Percentiles rank a stretch among this genome's conserved stretches.
Evolutionary conservation across 2,888 invertebrate genomes (phyloP).

Genomic region (Agonum fuliginosum): DNA sequence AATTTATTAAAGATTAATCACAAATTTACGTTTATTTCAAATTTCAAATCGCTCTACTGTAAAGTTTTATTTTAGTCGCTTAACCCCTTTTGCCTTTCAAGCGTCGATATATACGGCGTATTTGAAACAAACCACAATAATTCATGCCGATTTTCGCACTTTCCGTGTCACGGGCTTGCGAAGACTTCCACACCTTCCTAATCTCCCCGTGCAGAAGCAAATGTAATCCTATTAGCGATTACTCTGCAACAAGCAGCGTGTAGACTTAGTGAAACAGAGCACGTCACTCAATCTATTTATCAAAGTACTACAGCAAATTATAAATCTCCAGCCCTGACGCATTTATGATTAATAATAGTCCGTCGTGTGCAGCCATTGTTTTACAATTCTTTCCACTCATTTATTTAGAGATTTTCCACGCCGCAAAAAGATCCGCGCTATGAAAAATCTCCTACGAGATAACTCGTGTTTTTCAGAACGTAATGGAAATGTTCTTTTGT

Average conservation of each 20-base stretch:
- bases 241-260: constrained; percentile 18
- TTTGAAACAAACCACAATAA: no score
- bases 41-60: no score
- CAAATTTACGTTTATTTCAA: no score
- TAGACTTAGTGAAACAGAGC: constrained; percentile 52
- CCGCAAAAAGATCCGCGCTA: constrained; percentile 29
- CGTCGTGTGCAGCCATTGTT: constrained; percentile 56
- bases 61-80: no score
- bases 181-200: no score
- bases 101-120: no score
- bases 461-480: constrained; percentile 33
- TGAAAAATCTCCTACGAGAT: constrained; percentile 35
- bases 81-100: no score
- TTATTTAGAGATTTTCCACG: constrained; percentile 53
- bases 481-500: constrained; percentile 27
- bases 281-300: constrained; percentile 59
- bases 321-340: constrained; percentile 49
- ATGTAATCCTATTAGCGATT: constrained; percentile 54
- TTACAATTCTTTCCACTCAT: constrained; percentile 54
- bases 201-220: no score
- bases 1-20: no score
- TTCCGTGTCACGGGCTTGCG: no score
- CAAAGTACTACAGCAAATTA: constrained; percentile 56
- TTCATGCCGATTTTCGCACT: no score
- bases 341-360: constrained; percentile 53